Base-by-base conservation (phyloP, 2,113 vertebrate genomes). In the Pseudorhombus dupliciocellatus region DNA sequence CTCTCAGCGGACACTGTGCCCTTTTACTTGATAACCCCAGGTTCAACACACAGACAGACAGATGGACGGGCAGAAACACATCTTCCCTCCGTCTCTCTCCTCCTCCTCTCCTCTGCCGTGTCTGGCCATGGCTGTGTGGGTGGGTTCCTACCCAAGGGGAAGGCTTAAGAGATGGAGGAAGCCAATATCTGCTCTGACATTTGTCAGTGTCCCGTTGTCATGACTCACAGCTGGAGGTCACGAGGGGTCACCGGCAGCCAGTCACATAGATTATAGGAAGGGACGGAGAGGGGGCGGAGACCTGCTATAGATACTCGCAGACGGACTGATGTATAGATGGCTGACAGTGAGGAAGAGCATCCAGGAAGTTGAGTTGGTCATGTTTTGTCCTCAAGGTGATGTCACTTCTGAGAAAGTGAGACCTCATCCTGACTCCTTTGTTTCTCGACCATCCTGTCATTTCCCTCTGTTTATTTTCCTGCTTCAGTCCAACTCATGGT, bases 171-270 rank as follows among this genome's bases (percentile, higher is more conserved):
- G 84, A 90, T 56, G 74, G 73, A 88, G 56, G 84, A 77, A 87
- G 88, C 90, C 87, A 90, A 88, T 89, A 91, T 90, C 89, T 72
- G 62, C 77, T 82, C 81, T 86, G 90, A 92, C 89, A 87, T 91
- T 92, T 90, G 86, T 90, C 84, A 84, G 72, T 74, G 74, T 86
- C 82, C 86, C 24, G 75, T 89, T 88, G 90, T 82, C 89, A 87
- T 86, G 90, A 81, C 82, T 78, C 84, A 79, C 79, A 84, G 86
- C 85, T 87, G 87, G 88, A 83, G 83, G 85, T 89, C 86, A 83
- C 8, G 25, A 44, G 52, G 64, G 91, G 88, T 90, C 87, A 87
- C 63, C 0, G 21, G 52, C 69, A 86, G 73, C 74, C 84, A 81
- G 87, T 88, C 80, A 79, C 81, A 81, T 55, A 82, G 82, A 87